A percentile compares a stretch with the other conserved stretches of the same genome.
phyloP scores from a whole-genome alignment of 2,797 vertebrate species.

The Rhyacichthys aspro region DNA sequence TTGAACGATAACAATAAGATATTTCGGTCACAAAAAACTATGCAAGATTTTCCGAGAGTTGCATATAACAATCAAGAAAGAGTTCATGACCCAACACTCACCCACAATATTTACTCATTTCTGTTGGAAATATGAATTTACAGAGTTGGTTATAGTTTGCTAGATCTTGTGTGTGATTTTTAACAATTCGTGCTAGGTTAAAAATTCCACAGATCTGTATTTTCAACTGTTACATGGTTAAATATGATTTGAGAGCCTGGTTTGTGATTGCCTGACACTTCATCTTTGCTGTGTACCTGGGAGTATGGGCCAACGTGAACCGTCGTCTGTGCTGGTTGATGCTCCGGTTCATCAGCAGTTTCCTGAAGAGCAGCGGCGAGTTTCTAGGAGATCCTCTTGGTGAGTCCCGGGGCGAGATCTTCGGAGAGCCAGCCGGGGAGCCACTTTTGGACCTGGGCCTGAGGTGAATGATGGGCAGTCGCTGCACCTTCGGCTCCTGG shows the following conservation, averaged over 20 bases:
- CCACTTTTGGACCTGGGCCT: slow-evolving; percentile 55
- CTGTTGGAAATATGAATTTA: no score
- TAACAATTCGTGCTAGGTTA: no score
- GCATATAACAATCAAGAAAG: no score
- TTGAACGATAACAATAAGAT: no score
- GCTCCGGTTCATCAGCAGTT: slow-evolving; percentile 86
- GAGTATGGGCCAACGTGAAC: slow-evolving; percentile 83
- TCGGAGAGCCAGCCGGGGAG: slow-evolving; percentile 74
- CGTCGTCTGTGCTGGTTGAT: slow-evolving; percentile 87
- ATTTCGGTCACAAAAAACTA: no score
- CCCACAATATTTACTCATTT: no score
- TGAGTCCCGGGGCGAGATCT: slow-evolving; percentile 76
- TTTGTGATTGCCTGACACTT: not conserved
- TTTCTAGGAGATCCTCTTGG: slow-evolving; percentile 82
- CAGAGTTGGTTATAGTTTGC: no score
- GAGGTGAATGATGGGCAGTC: slow-evolving; percentile 69
- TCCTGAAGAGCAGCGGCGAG: slow-evolving; percentile 87
- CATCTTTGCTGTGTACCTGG: slow-evolving; percentile 72
- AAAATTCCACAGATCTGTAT: no score
- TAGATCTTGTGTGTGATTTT: no score
- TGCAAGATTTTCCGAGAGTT: no score
- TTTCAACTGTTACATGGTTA: no score
- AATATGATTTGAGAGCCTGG: not conserved
- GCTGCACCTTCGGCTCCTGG: slow-evolving; percentile 25
- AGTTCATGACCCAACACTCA: no score